Percentiles rank a stretch among this genome's conserved stretches.
phyloP scores from a whole-genome alignment of 2,888 invertebrate species.

The Pachydiplax longipennis region DNA sequence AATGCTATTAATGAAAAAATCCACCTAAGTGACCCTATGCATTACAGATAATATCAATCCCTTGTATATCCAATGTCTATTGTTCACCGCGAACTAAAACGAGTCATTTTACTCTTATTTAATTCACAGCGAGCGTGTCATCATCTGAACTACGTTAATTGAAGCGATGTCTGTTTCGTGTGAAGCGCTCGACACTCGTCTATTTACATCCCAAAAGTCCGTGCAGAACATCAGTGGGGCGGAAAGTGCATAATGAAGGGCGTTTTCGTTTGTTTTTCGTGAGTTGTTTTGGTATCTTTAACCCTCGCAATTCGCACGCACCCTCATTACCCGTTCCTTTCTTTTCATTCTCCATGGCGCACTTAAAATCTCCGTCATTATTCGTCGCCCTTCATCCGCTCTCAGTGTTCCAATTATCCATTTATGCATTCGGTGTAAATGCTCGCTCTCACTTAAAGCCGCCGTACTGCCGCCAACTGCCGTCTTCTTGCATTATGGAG shows the following conservation, averaged over 20 bases:
- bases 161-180: no score
- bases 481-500: neutral
- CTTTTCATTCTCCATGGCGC: neutral
- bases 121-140: no score
- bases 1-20: no score
- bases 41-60: no score
- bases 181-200: no score
- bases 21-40: no score
- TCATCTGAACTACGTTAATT: no score
- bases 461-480: slow-evolving; percentile 21
- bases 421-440: neutral
- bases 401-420: slow-evolving; percentile 17
- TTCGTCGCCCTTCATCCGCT: neutral
- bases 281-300: neutral
- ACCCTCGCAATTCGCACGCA: neutral
- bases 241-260: neutral
- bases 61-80: no score
- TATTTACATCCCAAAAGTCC: no score
- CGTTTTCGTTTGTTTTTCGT: neutral
- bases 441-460: neutral
- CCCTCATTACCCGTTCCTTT: neutral
- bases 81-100: no score
- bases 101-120: no score
- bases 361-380: neutral
- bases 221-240: neutral